A percentile compares a stretch with the other conserved stretches of the same genome.
Conservation (phyloP, 2,797 vertebrate genomes). For the Pangasius larnaudii region DNA sequence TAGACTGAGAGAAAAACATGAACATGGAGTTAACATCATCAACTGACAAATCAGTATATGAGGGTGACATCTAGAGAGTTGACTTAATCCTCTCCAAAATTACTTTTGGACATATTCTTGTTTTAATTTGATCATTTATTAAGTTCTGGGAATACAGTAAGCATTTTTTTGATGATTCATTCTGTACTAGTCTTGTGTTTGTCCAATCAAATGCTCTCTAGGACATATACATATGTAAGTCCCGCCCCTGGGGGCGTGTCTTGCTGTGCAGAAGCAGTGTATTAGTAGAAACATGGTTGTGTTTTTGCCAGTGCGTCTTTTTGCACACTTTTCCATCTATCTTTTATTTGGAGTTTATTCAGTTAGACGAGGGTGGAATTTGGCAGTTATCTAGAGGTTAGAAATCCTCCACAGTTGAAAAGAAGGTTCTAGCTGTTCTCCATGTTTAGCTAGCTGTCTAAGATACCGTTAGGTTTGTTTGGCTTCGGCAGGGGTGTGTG, state of each 20-base stretch:
- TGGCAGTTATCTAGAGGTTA: background rate
- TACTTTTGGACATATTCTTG: background rate
- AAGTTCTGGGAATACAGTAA: background rate
- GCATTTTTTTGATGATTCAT: background rate
- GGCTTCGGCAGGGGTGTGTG: too few relatives aligned
- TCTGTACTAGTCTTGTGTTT: too few relatives aligned
- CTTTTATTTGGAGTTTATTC: background rate
- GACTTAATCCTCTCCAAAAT: background rate
- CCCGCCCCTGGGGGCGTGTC: background rate
- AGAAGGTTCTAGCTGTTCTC: background rate
- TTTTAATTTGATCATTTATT: background rate
- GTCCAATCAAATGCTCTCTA: background rate
- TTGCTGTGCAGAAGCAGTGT: background rate
- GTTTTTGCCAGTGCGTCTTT: background rate
- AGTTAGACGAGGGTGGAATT: background rate
- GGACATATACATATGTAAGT: background rate
- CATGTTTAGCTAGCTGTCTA: background rate
- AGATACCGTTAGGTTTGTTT: too few relatives aligned
- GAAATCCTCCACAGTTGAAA: background rate
- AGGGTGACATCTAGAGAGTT: background rate
- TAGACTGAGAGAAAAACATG: background rate
- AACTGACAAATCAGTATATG: background rate
- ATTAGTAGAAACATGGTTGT: background rate
- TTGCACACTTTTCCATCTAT: background rate
- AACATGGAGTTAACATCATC: background rate